These are phyloP conservation scores for Epicauta chinensis DNA, from an alignment of 1,140 invertebrate species.

Conservation along the genomic window DNA sequence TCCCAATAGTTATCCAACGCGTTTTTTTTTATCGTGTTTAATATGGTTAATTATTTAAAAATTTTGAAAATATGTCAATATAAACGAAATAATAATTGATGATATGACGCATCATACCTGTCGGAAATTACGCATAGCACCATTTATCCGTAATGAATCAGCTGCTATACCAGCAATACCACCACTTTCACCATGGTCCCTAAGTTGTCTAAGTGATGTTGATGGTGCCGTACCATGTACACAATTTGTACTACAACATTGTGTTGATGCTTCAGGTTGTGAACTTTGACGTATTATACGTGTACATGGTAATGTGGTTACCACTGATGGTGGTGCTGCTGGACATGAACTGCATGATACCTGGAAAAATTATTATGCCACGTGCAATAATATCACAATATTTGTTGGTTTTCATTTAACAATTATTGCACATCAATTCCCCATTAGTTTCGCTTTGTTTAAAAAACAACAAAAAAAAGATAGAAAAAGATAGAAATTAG, in stretches of 20 bases:
- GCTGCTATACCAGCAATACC: constrained; percentile 94
- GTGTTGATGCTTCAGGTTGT: constrained; percentile 74
- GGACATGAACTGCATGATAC: constrained; percentile 55
- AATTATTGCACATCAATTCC: no score
- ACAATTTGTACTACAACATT: constrained; percentile 57
- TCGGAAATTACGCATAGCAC: constrained; percentile 92
- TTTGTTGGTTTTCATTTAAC: no score
- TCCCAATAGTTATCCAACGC: neutral
- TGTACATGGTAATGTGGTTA: constrained; percentile 60
- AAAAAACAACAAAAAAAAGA: no score
- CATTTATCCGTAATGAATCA: constrained; percentile 94
- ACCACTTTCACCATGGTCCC: constrained; percentile 56
- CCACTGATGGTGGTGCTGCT: constrained; percentile 59
- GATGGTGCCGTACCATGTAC: constrained; percentile 52
- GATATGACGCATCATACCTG: constrained; percentile 59
- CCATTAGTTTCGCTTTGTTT: no score
- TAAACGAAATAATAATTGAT: neutral
- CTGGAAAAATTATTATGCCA: constrained; percentile 23
- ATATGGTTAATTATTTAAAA: neutral
- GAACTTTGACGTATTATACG: constrained; percentile 86
- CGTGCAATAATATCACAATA: no score
- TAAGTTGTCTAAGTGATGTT: constrained; percentile 74
- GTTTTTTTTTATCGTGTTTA: neutral
- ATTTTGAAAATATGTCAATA: neutral
- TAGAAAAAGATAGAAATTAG: no score